Percentiles rank a stretch among this genome's conserved stretches.
Evolutionary conservation across 2,797 vertebrate genomes (phyloP).

Genomic region (Diplodus sargus): DNA sequence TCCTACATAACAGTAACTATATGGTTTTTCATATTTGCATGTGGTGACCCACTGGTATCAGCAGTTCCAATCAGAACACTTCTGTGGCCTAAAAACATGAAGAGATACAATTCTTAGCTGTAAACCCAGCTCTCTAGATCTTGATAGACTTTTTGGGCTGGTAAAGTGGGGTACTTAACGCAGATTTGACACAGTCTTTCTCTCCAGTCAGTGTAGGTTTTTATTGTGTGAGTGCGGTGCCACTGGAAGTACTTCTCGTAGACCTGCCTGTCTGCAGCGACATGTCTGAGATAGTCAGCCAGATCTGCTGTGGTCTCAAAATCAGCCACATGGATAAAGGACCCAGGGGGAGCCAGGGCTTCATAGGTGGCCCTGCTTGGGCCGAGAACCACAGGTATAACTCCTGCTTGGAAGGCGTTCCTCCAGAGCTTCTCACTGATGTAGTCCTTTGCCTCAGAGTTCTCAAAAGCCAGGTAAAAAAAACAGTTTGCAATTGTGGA

Average conservation of each 20-base stretch:
- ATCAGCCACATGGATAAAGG: slow-evolving; percentile 91
- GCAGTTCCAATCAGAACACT: background rate
- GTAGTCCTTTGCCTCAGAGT: slow-evolving; percentile 90
- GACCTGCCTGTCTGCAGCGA: slow-evolving; percentile 76
- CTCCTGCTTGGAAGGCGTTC: slow-evolving; percentile 86
- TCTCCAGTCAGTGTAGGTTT: slow-evolving; percentile 85
- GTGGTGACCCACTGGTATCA: background rate
- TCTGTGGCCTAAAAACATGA: background rate
- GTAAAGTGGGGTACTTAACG: slow-evolving; percentile 73
- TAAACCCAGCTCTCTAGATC: slow-evolving; percentile 87
- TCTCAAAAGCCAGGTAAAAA: slow-evolving; percentile 94
- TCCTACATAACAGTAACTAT: background rate
- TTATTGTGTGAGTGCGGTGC: slow-evolving; percentile 79
- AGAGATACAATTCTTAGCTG: background rate
- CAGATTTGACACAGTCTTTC: slow-evolving; percentile 91
- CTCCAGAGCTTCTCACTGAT: slow-evolving; percentile 95
- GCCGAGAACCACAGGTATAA: slow-evolving; percentile 89
- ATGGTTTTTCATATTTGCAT: slow-evolving; percentile 9
- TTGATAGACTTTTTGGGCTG: slow-evolving; percentile 76
- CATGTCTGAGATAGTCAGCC: slow-evolving; percentile 81
- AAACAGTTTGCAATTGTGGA: slow-evolving; percentile 84
- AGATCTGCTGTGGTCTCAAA: slow-evolving; percentile 84
- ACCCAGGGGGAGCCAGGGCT: slow-evolving; percentile 81
- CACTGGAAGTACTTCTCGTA: slow-evolving; percentile 86
- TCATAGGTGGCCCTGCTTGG: slow-evolving; percentile 87